Evolutionary conservation across 1,140 invertebrate genomes (phyloP).

Genomic region (Hyles vespertilio): DNA sequence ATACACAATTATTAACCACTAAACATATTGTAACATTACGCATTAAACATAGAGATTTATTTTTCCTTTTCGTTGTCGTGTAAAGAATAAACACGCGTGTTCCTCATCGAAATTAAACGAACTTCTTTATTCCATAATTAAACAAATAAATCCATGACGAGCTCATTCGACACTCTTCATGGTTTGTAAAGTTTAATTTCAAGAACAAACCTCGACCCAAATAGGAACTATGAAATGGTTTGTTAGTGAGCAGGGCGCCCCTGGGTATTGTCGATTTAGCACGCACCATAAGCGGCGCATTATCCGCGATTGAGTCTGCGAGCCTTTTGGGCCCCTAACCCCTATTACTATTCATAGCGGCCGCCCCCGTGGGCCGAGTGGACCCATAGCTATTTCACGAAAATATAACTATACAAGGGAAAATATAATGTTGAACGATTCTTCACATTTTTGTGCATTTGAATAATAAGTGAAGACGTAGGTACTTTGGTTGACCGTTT

Average conservation of each 20-base stretch:
- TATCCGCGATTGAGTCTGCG: conserved; percentile 34
- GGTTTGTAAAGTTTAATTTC: conserved; percentile 34
- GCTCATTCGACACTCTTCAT: conserved; percentile 22
- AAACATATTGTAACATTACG: no score
- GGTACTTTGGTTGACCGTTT: no score
- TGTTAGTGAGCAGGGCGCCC: conserved; percentile 49
- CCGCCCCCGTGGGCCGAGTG: conserved; percentile 47
- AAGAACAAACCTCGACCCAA: conserved; percentile 43
- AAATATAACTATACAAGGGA: no score
- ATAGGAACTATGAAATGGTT: conserved; percentile 50
- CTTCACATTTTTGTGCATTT: no score
- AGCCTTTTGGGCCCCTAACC: conserved; percentile 47
- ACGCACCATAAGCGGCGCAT: conserved; percentile 67
- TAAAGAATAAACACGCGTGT: no score
- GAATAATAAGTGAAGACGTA: no score
- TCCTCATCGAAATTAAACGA: no score
- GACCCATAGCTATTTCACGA: conserved; percentile 19
- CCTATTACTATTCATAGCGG: conserved; percentile 70
- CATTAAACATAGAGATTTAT: no score
- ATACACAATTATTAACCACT: no score
- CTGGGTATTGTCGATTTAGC: conserved; percentile 67
- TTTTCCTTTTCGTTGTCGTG: no score
- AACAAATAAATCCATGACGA: conserved; percentile 6
- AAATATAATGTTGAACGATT: no score
- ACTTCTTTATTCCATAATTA: no score